These are phyloP conservation scores for Neolamprologus modestus DNA, from an alignment of 2,113 vertebrate genomes.

Conservation along the genomic window DNA sequence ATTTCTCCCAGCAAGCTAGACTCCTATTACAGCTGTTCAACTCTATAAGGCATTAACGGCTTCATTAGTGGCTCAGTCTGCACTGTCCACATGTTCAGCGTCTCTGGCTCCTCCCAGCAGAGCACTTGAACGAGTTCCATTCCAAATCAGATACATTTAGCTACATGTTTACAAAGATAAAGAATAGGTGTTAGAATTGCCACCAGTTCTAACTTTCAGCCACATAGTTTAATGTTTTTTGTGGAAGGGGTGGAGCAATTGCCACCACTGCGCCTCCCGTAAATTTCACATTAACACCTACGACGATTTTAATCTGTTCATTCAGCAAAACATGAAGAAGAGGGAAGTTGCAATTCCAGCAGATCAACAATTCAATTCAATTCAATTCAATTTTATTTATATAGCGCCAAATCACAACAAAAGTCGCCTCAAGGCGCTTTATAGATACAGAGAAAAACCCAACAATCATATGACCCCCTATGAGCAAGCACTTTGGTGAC, in stretches of 20 bases:
- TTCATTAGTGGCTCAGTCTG: neutral
- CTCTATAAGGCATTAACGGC: neutral
- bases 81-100: neutral
- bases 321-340: neutral
- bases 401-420: too few relatives aligned
- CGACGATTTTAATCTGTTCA: neutral
- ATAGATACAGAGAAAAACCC: too few relatives aligned
- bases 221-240: neutral
- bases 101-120: neutral
- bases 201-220: neutral
- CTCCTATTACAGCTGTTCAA: neutral
- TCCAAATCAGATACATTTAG: neutral
- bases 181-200: rapidly evolving
- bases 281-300: neutral
- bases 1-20: neutral
- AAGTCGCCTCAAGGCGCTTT: too few relatives aligned
- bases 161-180: neutral
- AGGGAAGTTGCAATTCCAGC: neutral
- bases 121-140: neutral
- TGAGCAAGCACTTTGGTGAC: too few relatives aligned
- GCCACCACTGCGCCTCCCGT: too few relatives aligned
- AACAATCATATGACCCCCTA: too few relatives aligned
- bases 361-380: neutral
- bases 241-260: neutral
- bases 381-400: too few relatives aligned